These are phyloP conservation scores for Indicator maculatus DNA, from an alignment of 2,113 vertebrate species.

Conservation along the genomic window DNA sequence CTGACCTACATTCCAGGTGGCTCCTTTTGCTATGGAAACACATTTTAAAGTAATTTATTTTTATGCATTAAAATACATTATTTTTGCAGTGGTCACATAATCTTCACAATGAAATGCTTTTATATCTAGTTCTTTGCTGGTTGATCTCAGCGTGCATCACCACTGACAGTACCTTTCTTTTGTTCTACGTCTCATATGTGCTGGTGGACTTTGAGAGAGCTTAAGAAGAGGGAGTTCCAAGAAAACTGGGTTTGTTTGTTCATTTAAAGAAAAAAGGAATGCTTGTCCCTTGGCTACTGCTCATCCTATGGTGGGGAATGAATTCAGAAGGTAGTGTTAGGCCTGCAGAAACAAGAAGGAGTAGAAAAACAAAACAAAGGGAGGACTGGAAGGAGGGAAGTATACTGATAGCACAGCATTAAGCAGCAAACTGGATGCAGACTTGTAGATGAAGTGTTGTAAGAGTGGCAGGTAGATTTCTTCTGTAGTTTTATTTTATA, in stretches of 20 bases:
- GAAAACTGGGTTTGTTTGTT: neutral
- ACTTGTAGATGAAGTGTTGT: neutral
- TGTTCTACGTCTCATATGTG: neutral
- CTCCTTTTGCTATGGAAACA: neutral
- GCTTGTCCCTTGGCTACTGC: neutral
- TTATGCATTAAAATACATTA: neutral
- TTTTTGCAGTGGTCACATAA: neutral
- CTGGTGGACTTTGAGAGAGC: neutral
- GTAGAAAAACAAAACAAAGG: neutral
- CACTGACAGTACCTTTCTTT: neutral
- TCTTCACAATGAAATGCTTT: neutral
- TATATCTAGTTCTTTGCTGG: neutral
- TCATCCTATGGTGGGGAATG: neutral
- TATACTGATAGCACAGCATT: neutral
- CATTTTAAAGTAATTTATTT: neutral
- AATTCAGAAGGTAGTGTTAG: neutral
- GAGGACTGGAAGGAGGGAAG: neutral
- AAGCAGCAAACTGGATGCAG: neutral
- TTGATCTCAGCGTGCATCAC: neutral
- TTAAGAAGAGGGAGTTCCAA: slow-evolving; percentile 10
- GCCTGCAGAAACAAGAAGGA: neutral
- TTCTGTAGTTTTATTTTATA: neutral
- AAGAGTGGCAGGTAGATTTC: neutral
- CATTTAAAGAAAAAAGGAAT: neutral
- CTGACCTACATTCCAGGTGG: neutral